Evolutionary conservation across 2,113 vertebrate genomes (phyloP), one percentile per base, ranked within the genome.

Genomic region (Misgurnus anguillicaudatus): DNA sequence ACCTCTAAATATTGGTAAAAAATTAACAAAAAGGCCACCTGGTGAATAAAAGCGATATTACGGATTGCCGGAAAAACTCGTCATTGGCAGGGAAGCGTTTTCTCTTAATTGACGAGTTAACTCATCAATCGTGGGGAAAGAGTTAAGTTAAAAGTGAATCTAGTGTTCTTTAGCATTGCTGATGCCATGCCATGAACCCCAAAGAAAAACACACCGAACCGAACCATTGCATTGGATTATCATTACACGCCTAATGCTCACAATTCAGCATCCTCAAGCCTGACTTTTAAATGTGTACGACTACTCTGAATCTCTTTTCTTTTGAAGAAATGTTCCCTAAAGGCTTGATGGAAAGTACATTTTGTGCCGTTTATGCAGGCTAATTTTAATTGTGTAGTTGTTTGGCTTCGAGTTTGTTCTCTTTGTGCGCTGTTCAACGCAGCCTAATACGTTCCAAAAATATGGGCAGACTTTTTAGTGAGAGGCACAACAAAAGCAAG

Each of bases 371-470:
- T 86, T 85, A 79, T 76, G 74, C 80, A 45, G 84, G 87, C 85
- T 77, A 81, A 85, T 90, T 88, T 86, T 77, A 81, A 70, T 67
- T 41, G 76, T 72, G 76, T 80, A 58, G 65, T 60, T 9, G 16
- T 55, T 75, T 68, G 24, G 67, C 87, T 71, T 72, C 71, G 84
- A 68, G 64, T 78, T 76, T 69, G 57, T 79, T 41, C 77, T 87
- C 82, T 62, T 75, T 75, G 75, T 87, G 83, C 69, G 71, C 80
- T 64, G 36, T 82, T 89, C 84, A 79, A 57, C 80, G 67, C 78
- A 77, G 80, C 75, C 74, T 82, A 82, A 74, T 78, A 57, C 13
- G 60, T 80, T 86, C 63, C 65, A 61, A 77, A 62, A 83, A 61
- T 58, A 66, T 68, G 67, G 24, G 58, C 57, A 16, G 39, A 1